Evolutionary conservation across 2,888 invertebrate species (phyloP), one percentile per base, ranked within the genome.

Genomic region (Aspidiotus destructor): DNA sequence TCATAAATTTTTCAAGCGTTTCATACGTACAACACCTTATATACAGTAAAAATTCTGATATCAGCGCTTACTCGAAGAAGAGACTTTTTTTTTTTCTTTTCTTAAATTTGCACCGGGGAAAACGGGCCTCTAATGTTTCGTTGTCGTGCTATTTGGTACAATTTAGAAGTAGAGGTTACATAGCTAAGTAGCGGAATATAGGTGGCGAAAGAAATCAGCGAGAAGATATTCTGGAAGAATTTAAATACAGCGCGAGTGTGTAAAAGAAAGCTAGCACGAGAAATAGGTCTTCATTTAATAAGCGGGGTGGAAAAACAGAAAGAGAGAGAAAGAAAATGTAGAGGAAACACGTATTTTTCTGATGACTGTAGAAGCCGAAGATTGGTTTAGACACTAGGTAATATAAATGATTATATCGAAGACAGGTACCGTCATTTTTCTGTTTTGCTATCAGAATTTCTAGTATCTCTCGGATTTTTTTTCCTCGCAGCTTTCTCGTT

Each of bases 361-460:
- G 53, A 28, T 15, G 17, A 42, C 17, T 58, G 13, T 40, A 44
- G 65, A 41, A 65, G 44, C 28, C 57, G 55, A 55, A 64, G 42
- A 64, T 64, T 64, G 64, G 52, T 65, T 58, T 58, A 65, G 65
- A 65, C 57, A 65, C 64, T 64, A 55, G 64, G 64, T 64, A 55
- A 64, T 64, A 64, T 57, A 65, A 65, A 65, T 65, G 65, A 65
- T 65, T 65, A 65, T 65, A 65, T 65, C 65, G 58, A 48, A 65
- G 65, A 65, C 65, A 65, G 65, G 65, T 58, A 58, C 41, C 65
- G 65, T 65, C 65, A 65, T 65, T 65, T 65, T 65, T 52, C 62
- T 57, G 44, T 65, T 58, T 57, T 42, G 41, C 57, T 58, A 57
- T 65, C 65, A 58, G 58, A 58, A 65, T 58, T 65, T 57, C 65